phyloP scores from a whole-genome alignment of 2,888 invertebrate species.

The Epinotia brunnichana region DNA sequence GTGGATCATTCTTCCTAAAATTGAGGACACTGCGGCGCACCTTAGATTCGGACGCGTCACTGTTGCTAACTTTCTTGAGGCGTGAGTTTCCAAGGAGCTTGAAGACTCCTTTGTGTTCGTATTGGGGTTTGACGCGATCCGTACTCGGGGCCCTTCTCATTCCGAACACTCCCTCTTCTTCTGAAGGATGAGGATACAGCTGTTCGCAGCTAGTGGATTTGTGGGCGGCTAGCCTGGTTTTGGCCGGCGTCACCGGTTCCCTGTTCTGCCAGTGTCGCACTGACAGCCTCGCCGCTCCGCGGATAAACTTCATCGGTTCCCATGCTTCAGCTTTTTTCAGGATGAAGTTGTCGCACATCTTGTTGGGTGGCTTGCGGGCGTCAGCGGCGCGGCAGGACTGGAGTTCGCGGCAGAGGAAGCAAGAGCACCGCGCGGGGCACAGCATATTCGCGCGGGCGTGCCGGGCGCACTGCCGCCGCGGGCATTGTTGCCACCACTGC shows the following conservation, averaged over 20 bases:
- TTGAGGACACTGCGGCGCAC: slow-evolving; percentile 74
- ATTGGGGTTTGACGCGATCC: slow-evolving; percentile 72
- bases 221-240: slow-evolving; percentile 68
- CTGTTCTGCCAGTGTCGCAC: slow-evolving; percentile 82
- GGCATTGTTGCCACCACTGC: slow-evolving; percentile 46
- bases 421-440: slow-evolving; percentile 89
- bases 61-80: slow-evolving; percentile 69
- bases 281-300: slow-evolving; percentile 79
- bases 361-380: slow-evolving; percentile 73
- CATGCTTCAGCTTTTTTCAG: slow-evolving; percentile 81
- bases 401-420: slow-evolving; percentile 89
- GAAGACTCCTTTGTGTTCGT: slow-evolving; percentile 75
- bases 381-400: slow-evolving; percentile 85
- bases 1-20: slow-evolving; percentile 71
- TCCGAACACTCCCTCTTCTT: slow-evolving; percentile 71
- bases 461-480: slow-evolving; percentile 68
- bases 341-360: slow-evolving; percentile 82
- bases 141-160: slow-evolving; percentile 80
- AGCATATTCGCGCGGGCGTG: slow-evolving; percentile 83
- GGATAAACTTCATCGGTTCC: slow-evolving; percentile 78
- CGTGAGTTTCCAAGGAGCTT: slow-evolving; percentile 76
- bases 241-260: slow-evolving; percentile 74
- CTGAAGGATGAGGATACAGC: slow-evolving; percentile 71
- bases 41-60: slow-evolving; percentile 71
- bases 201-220: slow-evolving; percentile 82